phyloP scores from a whole-genome alignment of 53 echinoderm and acorn worm species.

The Holothuria scabra region DNA sequence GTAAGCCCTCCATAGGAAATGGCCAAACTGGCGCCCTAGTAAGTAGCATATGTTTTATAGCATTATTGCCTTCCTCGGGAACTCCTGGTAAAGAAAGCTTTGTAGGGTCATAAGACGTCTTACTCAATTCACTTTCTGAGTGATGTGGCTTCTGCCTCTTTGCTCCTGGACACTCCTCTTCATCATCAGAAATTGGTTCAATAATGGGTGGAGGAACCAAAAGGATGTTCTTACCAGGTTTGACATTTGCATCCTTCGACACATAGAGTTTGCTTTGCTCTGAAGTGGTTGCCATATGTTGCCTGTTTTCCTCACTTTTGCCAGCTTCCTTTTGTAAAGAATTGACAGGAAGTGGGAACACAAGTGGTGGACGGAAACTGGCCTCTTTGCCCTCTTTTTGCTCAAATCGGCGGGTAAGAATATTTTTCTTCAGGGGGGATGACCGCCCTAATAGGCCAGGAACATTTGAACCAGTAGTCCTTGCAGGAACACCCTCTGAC shows the following conservation, averaged over 20 bases:
- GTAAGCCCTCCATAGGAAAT: conserved; percentile 41
- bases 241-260: background rate
- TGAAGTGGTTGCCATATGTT: no score
- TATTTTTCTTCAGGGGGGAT: conserved; percentile 9
- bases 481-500: background rate
- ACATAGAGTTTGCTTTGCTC: background rate
- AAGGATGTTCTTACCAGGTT: background rate
- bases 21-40: conserved; percentile 68
- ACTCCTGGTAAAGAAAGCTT: background rate
- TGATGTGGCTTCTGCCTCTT: conserved; percentile 32
- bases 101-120: conserved; percentile 24
- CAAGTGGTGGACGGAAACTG: conserved; percentile 2
- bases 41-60: conserved; percentile 87
- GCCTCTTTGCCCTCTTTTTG: conserved; percentile 28
- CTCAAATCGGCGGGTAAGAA: conserved; percentile 37
- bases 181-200: conserved; percentile 95
- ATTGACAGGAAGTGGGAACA: conserved; percentile 5
- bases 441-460: conserved; percentile 1
- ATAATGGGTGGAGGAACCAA: conserved; percentile 65
- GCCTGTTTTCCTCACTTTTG: background rate
- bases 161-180: conserved; percentile 9
- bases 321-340: background rate
- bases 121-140: conserved; percentile 10
- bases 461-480: background rate
- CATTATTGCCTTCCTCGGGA: conserved; percentile 53